phyloP scores from a whole-genome alignment of 1,140 invertebrate species.

The Procambarus clarkii region DNA sequence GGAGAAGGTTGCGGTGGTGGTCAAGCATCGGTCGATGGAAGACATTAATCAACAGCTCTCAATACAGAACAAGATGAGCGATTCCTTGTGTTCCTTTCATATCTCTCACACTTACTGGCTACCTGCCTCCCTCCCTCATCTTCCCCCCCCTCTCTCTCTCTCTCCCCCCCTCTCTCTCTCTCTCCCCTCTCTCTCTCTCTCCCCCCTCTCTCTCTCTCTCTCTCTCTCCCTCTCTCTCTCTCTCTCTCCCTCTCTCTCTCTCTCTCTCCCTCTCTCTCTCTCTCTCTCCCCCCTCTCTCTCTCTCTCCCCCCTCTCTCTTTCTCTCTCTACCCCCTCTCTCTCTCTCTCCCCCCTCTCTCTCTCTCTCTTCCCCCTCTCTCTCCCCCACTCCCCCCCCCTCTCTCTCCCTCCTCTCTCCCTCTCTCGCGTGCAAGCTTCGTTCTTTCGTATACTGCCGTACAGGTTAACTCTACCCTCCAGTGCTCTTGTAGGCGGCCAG shows the following conservation, averaged over 20 bases:
- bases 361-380: slow-evolving; percentile 3
- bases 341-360: not conserved
- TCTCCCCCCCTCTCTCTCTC: slow-evolving; percentile 15
- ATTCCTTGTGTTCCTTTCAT: not conserved
- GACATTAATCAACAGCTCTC: not conserved
- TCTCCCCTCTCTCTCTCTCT: not conserved
- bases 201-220: no score
- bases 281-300: not conserved
- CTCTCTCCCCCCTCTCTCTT: not conserved
- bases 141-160: not conserved
- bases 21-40: not conserved
- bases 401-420: slow-evolving; percentile 3
- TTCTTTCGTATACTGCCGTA: no score
- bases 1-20: not conserved
- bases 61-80: not conserved
- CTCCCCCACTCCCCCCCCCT: not conserved
- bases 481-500: no score
- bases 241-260: no score
- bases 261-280: not conserved
- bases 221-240: not conserved
- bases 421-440: no score
- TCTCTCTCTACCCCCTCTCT: no score
- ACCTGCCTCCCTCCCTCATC: not conserved
- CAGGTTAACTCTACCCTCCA: no score
- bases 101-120: not conserved